Base-by-base conservation (phyloP, 2,888 invertebrate genomes). In the Brachylomia viminalis region DNA sequence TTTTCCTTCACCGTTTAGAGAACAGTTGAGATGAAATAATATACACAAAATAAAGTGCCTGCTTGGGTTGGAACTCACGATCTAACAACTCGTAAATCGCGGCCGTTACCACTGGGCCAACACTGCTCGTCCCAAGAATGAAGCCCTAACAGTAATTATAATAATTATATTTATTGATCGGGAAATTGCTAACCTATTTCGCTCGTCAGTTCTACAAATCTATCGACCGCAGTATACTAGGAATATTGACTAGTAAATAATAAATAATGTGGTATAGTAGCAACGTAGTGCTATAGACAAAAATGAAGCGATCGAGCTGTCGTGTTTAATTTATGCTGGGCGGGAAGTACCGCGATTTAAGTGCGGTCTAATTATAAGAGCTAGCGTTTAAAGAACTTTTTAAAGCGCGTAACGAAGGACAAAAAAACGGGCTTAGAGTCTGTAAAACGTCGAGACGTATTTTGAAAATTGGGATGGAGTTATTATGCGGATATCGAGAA, bases 271-370 rank as follows among this genome's bases (percentile, higher is more conserved):
- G 33, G 20, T 54, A 17, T 15, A 56, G 17, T 30, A 47, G 6
- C 13, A 6, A 2, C 33, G 17, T 74, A 56, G 64, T 83, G 49
- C 72, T 68, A 45, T 74, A 75, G 72, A 73, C 78, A 78, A 81
- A 81, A 83, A 86, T 81, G 64, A 82, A 84, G 69, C 81, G 70
- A 77, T 86, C 42, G 62, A 80, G 59, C 81, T 82, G 75, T 76
- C 78, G 67, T 72, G 59, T 78, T 82, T 87, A 77, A 86, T 86
- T 83, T 83, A 82, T 80, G 59, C 69, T 79, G 58, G 49, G 67
- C 15, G 38, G 42, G 45, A 61, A 33, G 47, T 66, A 42, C 49
- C 47, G n/a, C 56, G 47, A 74, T 54, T 56, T 61, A 15, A 38
- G 30, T 54, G 1, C 74, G 77, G 74, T 70, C 10, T 45, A 81